phyloP scores from a whole-genome alignment of 2,888 invertebrate genomes.

The Timandra comae region DNA sequence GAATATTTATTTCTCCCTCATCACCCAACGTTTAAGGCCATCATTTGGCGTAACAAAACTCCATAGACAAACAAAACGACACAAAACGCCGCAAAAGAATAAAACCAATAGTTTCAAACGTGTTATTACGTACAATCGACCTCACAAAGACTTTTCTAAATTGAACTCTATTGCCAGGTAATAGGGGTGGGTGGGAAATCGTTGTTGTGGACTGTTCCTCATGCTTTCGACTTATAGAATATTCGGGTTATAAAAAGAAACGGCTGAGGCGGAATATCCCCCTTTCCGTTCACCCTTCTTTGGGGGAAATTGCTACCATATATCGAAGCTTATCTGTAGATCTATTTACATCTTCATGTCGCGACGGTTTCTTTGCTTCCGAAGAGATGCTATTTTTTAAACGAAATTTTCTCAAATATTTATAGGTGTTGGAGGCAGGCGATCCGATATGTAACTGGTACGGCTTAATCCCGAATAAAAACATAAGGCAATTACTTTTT shows the following conservation, averaged over 20 bases:
- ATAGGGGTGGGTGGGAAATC: conserved; percentile 1
- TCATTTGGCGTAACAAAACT: conserved; percentile 5
- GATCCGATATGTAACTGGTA: no score
- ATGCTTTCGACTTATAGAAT: conserved; percentile 24
- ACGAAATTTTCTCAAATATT: conserved; percentile 12
- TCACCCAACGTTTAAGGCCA: no score
- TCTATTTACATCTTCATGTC: conserved; percentile 59
- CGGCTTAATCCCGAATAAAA: no score
- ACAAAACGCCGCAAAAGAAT: conserved; percentile 4
- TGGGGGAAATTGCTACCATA: conserved; percentile 65
- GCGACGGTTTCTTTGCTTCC: conserved; percentile 37
- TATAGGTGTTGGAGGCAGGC: conserved; percentile 2
- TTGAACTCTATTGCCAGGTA: not conserved
- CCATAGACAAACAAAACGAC: conserved; percentile 3
- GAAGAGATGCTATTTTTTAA: conserved; percentile 10
- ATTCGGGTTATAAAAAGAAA: conserved; percentile 48
- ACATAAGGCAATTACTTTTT: no score
- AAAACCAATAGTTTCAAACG: conserved; percentile 10
- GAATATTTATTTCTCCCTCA: no score
- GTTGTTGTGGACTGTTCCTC: conserved; percentile 1
- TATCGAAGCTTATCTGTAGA: conserved; percentile 62
- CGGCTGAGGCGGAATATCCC: conserved; percentile 40
- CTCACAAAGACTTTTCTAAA: not conserved
- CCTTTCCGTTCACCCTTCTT: conserved; percentile 56
- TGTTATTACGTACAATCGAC: not conserved